phyloP scores from a whole-genome alignment of 2,113 vertebrate genomes.

The Nesoenas mayeri region DNA sequence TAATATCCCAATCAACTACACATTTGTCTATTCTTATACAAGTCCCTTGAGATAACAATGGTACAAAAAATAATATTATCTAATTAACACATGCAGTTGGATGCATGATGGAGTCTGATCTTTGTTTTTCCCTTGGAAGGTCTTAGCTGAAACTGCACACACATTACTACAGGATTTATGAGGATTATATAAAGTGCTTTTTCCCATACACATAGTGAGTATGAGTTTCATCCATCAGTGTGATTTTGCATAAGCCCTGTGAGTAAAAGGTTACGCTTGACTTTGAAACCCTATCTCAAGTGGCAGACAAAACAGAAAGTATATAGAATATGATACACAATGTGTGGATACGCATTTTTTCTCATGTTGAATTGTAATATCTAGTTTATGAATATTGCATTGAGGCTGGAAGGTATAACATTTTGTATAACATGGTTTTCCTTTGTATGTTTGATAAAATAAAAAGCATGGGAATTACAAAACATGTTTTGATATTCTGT shows the following conservation, averaged over 20 bases:
- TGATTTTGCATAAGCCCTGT: constrained; percentile 7
- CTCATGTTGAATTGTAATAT: background rate
- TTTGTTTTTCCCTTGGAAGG: background rate
- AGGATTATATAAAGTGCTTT: constrained; percentile 34
- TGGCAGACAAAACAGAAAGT: constrained; percentile 1
- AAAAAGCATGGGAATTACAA: background rate
- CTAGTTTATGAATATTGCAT: background rate
- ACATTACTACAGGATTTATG: constrained; percentile 9
- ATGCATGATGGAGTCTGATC: background rate
- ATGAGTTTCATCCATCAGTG: constrained; percentile 25
- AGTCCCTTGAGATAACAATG: background rate
- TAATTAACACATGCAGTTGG: constrained; percentile 32
- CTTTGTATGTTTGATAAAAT: background rate
- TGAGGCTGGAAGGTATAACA: background rate
- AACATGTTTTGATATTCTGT: background rate
- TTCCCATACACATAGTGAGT: constrained; percentile 9
- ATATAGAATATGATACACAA: background rate
- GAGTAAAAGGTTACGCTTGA: background rate
- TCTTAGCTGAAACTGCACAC: background rate
- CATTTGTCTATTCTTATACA: background rate
- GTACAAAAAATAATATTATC: constrained; percentile 20
- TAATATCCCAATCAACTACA: constrained; percentile 25
- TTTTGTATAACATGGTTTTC: background rate
- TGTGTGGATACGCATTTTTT: background rate
- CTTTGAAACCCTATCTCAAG: constrained; percentile 44